A percentile compares a stretch with the other conserved stretches of the same genome.
These are phyloP conservation scores for Heliconius erato DNA, from an alignment of 2,888 invertebrate species.

Conservation along the genomic window DNA sequence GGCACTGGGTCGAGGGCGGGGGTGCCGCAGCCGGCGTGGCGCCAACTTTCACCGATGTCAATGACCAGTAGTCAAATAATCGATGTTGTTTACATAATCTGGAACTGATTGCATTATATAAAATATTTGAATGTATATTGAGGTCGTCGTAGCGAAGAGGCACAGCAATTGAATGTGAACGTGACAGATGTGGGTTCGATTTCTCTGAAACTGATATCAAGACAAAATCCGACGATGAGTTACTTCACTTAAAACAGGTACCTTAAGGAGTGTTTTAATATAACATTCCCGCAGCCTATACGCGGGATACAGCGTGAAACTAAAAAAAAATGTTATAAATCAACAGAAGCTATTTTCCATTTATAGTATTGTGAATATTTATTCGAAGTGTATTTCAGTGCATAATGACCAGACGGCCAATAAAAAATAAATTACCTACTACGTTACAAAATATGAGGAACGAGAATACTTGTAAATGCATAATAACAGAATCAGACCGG, in stretches of 20 bases:
- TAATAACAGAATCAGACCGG: not conserved
- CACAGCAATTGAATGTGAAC: not conserved
- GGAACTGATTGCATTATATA: not conserved
- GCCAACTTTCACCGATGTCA: constrained; percentile 81
- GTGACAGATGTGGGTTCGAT: not conserved
- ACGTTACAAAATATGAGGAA: constrained; percentile 24
- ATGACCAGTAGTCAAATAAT: constrained; percentile 72
- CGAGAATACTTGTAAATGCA: constrained; percentile 7
- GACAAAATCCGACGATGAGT: not conserved
- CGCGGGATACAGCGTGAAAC: not conserved
- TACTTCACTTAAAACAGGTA: not conserved
- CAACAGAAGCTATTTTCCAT: not conserved
- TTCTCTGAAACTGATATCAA: too few species aligned
- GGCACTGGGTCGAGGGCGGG: constrained; percentile 48
- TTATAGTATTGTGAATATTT: constrained; percentile 15
- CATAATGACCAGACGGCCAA: not conserved
- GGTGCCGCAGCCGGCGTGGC: constrained; percentile 73
- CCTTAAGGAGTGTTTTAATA: not conserved
- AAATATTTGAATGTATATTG: not conserved
- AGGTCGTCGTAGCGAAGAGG: not conserved
- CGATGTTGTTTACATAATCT: constrained; percentile 39
- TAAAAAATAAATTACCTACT: constrained; percentile 22
- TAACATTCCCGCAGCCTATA: not conserved
- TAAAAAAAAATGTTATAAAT: not conserved
- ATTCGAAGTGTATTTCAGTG: not conserved